Evolutionary conservation across 2,888 invertebrate genomes (phyloP), one percentile per base, ranked within the genome.

Genomic region (Oscheius myriophilus): DNA sequence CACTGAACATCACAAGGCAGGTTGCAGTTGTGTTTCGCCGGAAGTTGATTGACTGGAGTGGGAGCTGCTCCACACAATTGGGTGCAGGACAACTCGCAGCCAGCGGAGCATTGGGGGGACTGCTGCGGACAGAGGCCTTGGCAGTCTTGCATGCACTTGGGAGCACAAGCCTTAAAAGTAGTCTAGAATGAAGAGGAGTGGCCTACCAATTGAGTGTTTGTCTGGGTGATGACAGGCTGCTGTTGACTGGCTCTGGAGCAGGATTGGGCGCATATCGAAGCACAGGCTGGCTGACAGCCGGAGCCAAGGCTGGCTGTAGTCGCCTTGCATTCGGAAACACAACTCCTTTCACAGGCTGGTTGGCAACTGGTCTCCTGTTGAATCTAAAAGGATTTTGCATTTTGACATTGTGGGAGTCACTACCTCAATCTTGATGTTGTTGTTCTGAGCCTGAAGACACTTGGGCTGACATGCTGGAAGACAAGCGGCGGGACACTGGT

Each of bases 61-160:
- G 77, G 77, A 1, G 77, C 72, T 7, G 68, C 61, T 46, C 77
- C 77, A 58, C 77, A 77, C 9, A 77, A 59, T 62, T 77, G 77
- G 39, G 69, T 67, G 43, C 75, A 77, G 3, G 58, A 58, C 18
- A 26, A 68, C 39, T 75, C 73, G 26, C 77, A 77, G 69, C 75
- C 75, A 59, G 73, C 67, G 26, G 67, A 58, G 25, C 78, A 78
- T 49, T 75, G 75, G 14, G 71, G 66, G 11, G 78, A 69, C 33
- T 73, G 64, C 21, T 42, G 62, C 41, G 75, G 75, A 65, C 78
- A 78, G 55, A 78, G 61, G 57, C 65, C 69, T 51, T 72, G 69
- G 54, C 78, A 78, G 52, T 78, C 78, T 39, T 59, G 59, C 66
- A 75, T 73, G 59, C 78, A 78, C 53, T 78, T 78, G 45, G 78